Evolutionary conservation across 1,140 invertebrate species (phyloP).

Genomic region (Eumeta japonica): DNA sequence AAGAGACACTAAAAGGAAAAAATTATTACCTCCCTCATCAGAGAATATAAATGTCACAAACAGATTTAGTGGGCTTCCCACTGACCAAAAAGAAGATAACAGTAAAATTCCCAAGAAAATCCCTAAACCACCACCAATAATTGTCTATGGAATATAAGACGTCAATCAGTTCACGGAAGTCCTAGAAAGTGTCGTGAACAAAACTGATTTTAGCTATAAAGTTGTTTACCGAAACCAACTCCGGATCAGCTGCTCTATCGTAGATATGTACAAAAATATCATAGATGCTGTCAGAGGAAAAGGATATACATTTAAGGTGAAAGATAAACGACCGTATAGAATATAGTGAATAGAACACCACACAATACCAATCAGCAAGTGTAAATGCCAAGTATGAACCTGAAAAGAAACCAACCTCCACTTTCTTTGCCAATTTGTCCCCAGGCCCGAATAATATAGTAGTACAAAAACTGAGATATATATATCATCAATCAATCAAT

Average conservation of each 20-base stretch:
- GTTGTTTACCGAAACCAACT: constrained; percentile 7
- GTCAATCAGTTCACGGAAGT: too few relatives aligned
- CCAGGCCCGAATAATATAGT: constrained; percentile 25
- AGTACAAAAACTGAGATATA: constrained; percentile 14
- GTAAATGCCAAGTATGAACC: constrained; percentile 1
- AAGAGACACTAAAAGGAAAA: too few relatives aligned
- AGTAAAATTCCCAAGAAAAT: too few relatives aligned
- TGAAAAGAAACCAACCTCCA: constrained; percentile 4
- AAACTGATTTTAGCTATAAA: background rate
- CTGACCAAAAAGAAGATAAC: too few relatives aligned
- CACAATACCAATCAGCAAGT: background rate
- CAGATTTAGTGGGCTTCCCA: too few relatives aligned
- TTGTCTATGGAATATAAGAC: too few relatives aligned
- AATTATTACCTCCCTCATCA: too few relatives aligned
- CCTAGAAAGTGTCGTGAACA: background rate
- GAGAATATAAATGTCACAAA: too few relatives aligned
- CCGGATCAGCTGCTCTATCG: background rate
- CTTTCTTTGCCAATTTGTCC: constrained; percentile 21
- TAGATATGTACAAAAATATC: constrained; percentile 4
- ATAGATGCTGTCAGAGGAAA: too few relatives aligned
- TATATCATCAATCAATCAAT: constrained; percentile 13
- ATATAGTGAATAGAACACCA: background rate
- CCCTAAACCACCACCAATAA: too few relatives aligned
- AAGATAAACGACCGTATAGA: constrained; percentile 2
- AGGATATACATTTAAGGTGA: constrained; percentile 4